A percentile compares a stretch with the other conserved stretches of the same genome.
Conservation (phyloP, 1,140 invertebrate species). For the Rhagoletis zephyria region DNA sequence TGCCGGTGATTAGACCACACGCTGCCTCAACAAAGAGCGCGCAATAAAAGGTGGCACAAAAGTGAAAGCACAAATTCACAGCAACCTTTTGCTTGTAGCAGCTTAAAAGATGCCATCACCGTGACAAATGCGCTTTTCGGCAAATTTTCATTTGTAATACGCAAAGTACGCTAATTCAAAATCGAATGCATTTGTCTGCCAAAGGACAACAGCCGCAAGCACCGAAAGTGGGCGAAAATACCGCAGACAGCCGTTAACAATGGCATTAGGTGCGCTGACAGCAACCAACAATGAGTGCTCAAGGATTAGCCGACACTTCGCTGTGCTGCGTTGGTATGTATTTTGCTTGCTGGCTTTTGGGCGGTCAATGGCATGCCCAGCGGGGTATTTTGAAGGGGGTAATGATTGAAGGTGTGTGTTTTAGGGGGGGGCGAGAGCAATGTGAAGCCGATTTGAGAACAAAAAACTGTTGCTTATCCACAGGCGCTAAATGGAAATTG, state of each 20-base stretch:
- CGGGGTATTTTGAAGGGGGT: neutral
- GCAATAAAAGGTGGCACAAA: no score
- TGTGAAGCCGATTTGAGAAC: no score
- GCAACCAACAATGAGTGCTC: neutral
- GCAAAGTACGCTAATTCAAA: neutral
- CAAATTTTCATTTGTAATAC: neutral
- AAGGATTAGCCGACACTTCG: conserved; percentile 20
- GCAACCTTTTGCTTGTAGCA: neutral
- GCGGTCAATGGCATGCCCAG: no score
- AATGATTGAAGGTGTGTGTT: neutral
- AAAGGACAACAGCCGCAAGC: neutral
- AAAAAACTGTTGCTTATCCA: neutral
- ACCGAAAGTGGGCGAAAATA: neutral
- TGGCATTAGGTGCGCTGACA: conserved; percentile 31
- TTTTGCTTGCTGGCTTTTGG: neutral
- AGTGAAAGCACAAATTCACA: no score
- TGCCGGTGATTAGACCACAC: no score
- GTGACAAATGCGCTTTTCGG: neutral
- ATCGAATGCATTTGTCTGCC: neutral
- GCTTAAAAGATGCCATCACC: neutral
- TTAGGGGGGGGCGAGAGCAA: neutral
- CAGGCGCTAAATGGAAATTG: neutral
- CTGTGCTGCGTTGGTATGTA: conserved; percentile 25
- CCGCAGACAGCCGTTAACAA: conserved; percentile 21
- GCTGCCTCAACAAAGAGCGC: neutral